Base-by-base conservation (phyloP, 2,797 vertebrate species). In the Podargus strigoides region DNA sequence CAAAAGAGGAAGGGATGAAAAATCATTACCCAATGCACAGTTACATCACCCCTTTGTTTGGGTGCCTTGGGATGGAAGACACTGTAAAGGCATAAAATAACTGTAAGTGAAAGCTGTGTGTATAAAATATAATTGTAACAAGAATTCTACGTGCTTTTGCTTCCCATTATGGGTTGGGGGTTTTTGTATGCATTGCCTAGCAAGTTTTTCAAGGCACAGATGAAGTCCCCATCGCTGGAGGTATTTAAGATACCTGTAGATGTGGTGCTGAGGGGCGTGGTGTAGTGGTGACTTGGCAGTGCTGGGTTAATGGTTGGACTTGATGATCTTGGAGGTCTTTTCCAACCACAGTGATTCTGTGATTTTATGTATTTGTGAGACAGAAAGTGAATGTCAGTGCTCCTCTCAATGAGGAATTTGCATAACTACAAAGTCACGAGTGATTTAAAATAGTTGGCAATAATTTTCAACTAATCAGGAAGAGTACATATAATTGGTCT, bases 1-100 rank as follows among this genome's bases (percentile, higher is more conserved):
- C 39, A 78, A 32, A 79, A 77, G 84, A 90, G 50, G 50, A 83
- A 64, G 62, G 79, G 67, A 88, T 55, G 60, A 91, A 80, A 94
- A 91, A 90, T 56, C 82, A 76, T 84, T 95, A 85, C 46, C 49
- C 80, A 85, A 62, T n/a, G 64, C 72, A 22, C 12, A 60, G 88
- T 87, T 95, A 87, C 69, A 91, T 92, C 90, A 91, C 34, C 69
- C 81, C 56, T 92, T 95, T 95, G 88, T 91, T 92, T 80, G 89
- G 58, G 82, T 92, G 53, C 80, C 87, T 87, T 78, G 70, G 80
- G 90, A 91, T 75, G 47, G 70, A 95, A 92, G 85, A 79, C 39
- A n/a, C 75, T 72, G 64, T 46, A 89, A 90, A 92, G 0, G 9
- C 68, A 55, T 44, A 93, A 94, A 84, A 68, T 75, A 91, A 89